These are phyloP conservation scores for Acrocephalus scirpaceus DNA, from an alignment of 2,797 vertebrate species.

Conservation along the genomic window DNA sequence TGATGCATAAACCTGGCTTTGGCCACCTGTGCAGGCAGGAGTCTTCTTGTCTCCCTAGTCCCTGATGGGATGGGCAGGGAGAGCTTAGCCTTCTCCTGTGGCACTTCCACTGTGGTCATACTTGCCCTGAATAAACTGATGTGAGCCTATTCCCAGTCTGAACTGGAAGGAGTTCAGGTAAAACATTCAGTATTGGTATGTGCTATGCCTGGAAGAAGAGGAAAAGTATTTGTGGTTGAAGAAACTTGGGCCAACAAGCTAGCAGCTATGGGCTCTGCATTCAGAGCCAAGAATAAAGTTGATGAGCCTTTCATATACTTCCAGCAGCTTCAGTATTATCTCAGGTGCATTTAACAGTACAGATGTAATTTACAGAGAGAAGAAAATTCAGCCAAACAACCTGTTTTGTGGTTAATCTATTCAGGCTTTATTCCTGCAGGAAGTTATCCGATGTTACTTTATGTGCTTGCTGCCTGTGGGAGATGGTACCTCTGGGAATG, in stretches of 20 bases:
- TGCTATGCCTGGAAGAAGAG: background rate
- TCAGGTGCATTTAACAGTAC: background rate
- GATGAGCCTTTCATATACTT: conserved; percentile 1
- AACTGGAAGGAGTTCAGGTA: background rate
- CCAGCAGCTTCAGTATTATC: background rate
- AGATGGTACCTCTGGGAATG: conserved; percentile 2
- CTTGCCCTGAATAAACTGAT: background rate
- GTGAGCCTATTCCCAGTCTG: background rate
- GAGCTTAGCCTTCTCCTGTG: background rate
- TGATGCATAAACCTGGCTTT: background rate
- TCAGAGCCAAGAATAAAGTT: background rate
- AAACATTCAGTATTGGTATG: background rate
- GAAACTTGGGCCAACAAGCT: background rate
- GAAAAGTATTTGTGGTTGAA: background rate
- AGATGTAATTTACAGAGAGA: background rate
- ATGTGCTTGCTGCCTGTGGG: background rate
- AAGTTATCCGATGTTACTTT: background rate
- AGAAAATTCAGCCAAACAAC: background rate
- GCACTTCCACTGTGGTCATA: rapidly evolving
- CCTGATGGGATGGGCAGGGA: background rate
- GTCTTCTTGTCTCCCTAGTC: background rate
- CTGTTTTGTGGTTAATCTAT: background rate
- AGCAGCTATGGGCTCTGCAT: background rate
- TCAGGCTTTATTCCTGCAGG: background rate
- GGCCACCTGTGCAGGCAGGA: background rate